Percentiles rank a stretch among this genome's conserved stretches.
phyloP scores from a whole-genome alignment of 2,888 invertebrate species.

The Chloroclystis v-ata region DNA sequence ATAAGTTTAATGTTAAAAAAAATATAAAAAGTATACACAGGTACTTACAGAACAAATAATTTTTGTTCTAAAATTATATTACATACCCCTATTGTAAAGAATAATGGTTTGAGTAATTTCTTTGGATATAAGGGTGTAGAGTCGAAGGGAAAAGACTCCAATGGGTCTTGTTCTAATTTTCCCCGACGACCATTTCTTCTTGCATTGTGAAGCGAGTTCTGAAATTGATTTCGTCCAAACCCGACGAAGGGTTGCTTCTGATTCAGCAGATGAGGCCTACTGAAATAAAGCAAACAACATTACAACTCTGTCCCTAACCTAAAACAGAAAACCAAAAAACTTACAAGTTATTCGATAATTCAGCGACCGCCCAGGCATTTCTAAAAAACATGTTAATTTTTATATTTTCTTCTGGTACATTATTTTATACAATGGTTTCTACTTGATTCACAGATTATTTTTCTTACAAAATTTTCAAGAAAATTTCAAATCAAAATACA shows the following conservation, averaged over 20 bases:
- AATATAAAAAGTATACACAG: too few relatives aligned
- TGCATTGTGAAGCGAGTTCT: slow-evolving; percentile 58
- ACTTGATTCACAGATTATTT: slow-evolving; percentile 1
- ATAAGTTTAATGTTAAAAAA: not conserved
- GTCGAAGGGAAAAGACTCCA: slow-evolving; percentile 62
- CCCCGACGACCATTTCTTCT: slow-evolving; percentile 45
- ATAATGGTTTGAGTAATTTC: slow-evolving; percentile 79
- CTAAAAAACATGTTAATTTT: slow-evolving; percentile 60
- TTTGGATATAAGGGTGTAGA: slow-evolving; percentile 60
- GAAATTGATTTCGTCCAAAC: slow-evolving; percentile 45
- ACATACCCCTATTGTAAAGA: slow-evolving; percentile 82
- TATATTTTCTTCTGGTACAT: slow-evolving; percentile 43
- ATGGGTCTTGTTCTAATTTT: slow-evolving; percentile 49
- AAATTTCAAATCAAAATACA: slow-evolving; percentile 34
- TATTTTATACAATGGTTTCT: slow-evolving; percentile 27
- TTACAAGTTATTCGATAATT: slow-evolving; percentile 56
- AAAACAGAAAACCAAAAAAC: slow-evolving; percentile 8
- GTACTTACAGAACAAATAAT: not conserved
- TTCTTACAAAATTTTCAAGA: slow-evolving; percentile 19
- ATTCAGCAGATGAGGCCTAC: slow-evolving; percentile 41
- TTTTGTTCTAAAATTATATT: too few relatives aligned
- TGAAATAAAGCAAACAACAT: slow-evolving; percentile 28
- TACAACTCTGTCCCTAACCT: slow-evolving; percentile 8
- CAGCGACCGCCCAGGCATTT: slow-evolving; percentile 61
- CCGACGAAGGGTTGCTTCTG: slow-evolving; percentile 31